These are phyloP conservation scores for Macropodus opercularis DNA, from an alignment of 2,797 vertebrate species.

Conservation along the genomic window DNA sequence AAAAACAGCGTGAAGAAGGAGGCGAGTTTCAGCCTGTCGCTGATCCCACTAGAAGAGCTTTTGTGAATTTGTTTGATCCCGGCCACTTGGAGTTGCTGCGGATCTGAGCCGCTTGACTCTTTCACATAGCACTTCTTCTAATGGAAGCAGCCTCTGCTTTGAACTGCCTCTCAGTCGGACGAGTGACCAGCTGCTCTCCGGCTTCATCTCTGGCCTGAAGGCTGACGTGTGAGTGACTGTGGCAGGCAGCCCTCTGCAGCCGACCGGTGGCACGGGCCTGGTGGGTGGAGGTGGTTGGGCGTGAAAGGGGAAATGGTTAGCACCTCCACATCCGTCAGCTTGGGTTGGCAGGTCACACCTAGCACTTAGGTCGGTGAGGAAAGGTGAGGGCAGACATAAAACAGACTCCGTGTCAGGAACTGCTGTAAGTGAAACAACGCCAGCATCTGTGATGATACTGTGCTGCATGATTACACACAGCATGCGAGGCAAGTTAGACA, in stretches of 20 bases:
- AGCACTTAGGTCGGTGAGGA: constrained; percentile 26
- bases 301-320: constrained; percentile 53
- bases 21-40: constrained; percentile 17
- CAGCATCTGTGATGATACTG: too few relatives aligned
- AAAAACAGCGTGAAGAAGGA: constrained; percentile 5
- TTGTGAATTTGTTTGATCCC: constrained; percentile 28
- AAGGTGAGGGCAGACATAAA: constrained; percentile 8
- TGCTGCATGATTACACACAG: too few relatives aligned
- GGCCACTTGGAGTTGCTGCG: constrained; percentile 25
- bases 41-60: constrained; percentile 13
- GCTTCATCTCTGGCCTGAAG: constrained; percentile 23
- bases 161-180: constrained; percentile 35
- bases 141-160: not conserved
- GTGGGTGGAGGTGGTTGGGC: constrained; percentile 27
- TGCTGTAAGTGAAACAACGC: too few relatives aligned
- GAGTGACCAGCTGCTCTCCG: constrained; percentile 33
- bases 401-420: too few relatives aligned
- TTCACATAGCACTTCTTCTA: not conserved
- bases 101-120: constrained; percentile 8
- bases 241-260: constrained; percentile 29
- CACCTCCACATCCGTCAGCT: constrained; percentile 55
- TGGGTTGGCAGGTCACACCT: constrained; percentile 28
- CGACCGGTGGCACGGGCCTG: constrained; percentile 16
- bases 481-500: too few relatives aligned
- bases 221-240: constrained; percentile 26